A percentile compares a stretch with the other conserved stretches of the same genome.
These are phyloP conservation scores for Leucoraja ocellata DNA, from an alignment of 2,797 vertebrate species.

Conservation along the genomic window DNA sequence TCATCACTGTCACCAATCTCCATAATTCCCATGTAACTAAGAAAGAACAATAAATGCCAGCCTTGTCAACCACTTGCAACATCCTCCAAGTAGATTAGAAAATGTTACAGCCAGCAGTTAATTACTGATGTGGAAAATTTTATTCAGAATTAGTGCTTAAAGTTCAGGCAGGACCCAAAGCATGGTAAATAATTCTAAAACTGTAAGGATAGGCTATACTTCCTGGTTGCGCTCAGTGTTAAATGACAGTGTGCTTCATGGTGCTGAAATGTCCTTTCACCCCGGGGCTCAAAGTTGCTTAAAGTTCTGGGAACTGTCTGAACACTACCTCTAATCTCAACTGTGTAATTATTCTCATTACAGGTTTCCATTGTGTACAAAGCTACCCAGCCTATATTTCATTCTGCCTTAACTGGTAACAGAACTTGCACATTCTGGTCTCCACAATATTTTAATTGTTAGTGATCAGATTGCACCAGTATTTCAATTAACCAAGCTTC, in stretches of 20 bases:
- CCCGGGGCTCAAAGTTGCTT: neutral
- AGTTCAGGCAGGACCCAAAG: neutral
- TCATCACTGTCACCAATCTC: no score
- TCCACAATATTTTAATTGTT: neutral
- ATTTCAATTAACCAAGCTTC: neutral
- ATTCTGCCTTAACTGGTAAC: neutral
- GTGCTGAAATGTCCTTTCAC: neutral
- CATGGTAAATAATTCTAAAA: neutral
- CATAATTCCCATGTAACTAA: no score
- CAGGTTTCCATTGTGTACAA: neutral
- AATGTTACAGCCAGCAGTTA: neutral
- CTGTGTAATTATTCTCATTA: neutral
- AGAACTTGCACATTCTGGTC: neutral
- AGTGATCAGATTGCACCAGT: neutral
- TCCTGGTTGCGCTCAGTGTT: neutral
- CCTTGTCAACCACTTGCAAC: no score
- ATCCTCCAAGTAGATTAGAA: no score
- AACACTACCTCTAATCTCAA: neutral
- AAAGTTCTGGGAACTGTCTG: no score
- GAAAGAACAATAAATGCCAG: no score
- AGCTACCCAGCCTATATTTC: neutral
- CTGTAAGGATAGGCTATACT: neutral
- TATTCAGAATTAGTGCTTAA: neutral
- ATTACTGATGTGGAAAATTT: neutral
- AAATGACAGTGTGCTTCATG: neutral